Percentiles rank a stretch among this genome's conserved stretches.
Evolutionary conservation across 37 sponge, comb jelly and placozoan genomes (phyloP).

Genomic region (Eunapius fragilis): DNA sequence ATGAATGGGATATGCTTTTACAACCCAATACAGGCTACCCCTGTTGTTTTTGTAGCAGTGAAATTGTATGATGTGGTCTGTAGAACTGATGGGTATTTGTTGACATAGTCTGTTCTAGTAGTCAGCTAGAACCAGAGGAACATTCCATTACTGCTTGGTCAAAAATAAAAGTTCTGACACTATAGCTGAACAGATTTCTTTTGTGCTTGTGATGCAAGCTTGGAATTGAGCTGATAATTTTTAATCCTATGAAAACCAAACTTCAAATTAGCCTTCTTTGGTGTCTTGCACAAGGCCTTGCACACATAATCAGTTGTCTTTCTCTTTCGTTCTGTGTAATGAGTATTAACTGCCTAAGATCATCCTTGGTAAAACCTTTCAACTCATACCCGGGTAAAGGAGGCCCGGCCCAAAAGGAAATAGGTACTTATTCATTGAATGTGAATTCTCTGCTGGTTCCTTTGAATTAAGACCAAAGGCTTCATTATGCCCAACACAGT

Average conservation of each 20-base stretch:
- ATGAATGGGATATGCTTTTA: constrained; percentile 23
- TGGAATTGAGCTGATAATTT: constrained; percentile 4
- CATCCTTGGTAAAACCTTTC: constrained; percentile 4
- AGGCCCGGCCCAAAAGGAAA: background rate
- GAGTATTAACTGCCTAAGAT: constrained; percentile 4
- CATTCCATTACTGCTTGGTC: constrained; percentile 6
- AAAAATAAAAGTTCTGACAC: background rate
- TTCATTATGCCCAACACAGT: too few species aligned
- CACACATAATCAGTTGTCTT: constrained; percentile 4
- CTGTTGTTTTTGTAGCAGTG: constrained; percentile 38
- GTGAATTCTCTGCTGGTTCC: background rate
- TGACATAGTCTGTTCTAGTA: constrained; percentile 65
- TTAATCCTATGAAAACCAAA: constrained; percentile 44
- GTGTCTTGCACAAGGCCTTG: constrained; percentile 23
- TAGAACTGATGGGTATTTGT: constrained; percentile 26
- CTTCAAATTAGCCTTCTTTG: background rate
- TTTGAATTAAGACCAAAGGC: too few species aligned
- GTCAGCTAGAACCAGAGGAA: background rate
- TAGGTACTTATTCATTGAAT: background rate
- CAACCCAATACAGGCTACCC: constrained; percentile 41
- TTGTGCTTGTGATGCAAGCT: background rate
- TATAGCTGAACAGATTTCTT: constrained; percentile 15
- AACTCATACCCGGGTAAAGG: background rate
- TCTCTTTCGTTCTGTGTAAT: constrained; percentile 26
- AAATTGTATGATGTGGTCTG: constrained; percentile 64